Percentiles rank a stretch among this genome's conserved stretches.
Conservation (phyloP, 2,888 invertebrate species). For the Serrognathus titanus region DNA sequence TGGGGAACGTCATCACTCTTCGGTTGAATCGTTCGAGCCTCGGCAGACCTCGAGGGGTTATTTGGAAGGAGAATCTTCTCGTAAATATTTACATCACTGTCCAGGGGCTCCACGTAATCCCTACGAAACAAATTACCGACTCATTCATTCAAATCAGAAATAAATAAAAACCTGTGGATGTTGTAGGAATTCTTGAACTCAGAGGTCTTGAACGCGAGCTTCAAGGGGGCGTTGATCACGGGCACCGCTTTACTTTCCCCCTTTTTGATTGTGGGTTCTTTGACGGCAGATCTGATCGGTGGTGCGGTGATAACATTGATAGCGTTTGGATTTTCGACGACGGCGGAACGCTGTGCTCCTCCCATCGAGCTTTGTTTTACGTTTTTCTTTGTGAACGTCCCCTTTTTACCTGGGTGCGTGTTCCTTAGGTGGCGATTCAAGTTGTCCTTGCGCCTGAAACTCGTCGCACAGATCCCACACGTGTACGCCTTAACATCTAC, state of each 20-base stretch:
- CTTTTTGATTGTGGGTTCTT: constrained; percentile 8
- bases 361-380: constrained; percentile 16
- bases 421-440: constrained; percentile 72
- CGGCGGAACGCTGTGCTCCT: not conserved
- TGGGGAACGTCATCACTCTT: not conserved
- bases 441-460: constrained; percentile 75
- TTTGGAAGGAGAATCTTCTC: constrained; percentile 42
- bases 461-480: constrained; percentile 67
- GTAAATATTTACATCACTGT: constrained; percentile 40
- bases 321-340: constrained; percentile 46
- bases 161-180: constrained; percentile 39
- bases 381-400: constrained; percentile 35
- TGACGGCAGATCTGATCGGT: constrained; percentile 30
- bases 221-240: constrained; percentile 53
- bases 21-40: no score
- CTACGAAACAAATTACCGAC: constrained; percentile 28
- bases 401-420: constrained; percentile 60
- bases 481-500: constrained; percentile 66
- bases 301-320: constrained; percentile 46
- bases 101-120: constrained; percentile 36
- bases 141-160: no score
- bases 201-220: constrained; percentile 48
- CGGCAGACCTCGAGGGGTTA: constrained; percentile 15
- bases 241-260: constrained; percentile 24
- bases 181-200: constrained; percentile 48